These are phyloP conservation scores for Erebia palarica DNA, from an alignment of 2,888 invertebrate species.

Conservation along the genomic window DNA sequence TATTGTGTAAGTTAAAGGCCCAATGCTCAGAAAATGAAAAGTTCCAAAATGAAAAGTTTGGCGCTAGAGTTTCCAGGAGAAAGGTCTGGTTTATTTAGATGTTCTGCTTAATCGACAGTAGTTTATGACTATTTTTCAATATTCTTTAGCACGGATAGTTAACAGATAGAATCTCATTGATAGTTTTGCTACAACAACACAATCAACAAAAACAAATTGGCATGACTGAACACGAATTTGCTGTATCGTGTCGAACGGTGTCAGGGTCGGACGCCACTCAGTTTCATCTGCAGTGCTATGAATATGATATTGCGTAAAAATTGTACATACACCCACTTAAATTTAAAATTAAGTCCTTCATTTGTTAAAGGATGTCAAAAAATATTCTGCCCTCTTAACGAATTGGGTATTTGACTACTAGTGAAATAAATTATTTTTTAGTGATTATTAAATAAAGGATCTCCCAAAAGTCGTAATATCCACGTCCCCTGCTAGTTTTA, in stretches of 20 bases:
- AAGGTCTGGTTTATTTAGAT: not conserved
- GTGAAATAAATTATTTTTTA: too few species aligned
- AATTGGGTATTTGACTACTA: too few species aligned
- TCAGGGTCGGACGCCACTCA: not conserved
- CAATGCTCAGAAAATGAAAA: too few species aligned
- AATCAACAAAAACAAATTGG: not conserved
- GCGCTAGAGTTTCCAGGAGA: too few species aligned
- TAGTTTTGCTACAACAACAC: not conserved
- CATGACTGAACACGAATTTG: not conserved
- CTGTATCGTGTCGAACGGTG: constrained; percentile 5
- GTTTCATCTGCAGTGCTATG: not conserved
- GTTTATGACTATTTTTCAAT: not conserved
- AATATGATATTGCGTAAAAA: not conserved
- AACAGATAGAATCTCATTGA: not conserved
- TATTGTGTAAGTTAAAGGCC: too few species aligned
- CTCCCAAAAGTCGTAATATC: too few species aligned
- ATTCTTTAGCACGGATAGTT: not conserved
- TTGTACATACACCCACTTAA: not conserved
- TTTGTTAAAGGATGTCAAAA: not conserved
- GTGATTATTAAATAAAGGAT: too few species aligned
- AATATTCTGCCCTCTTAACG: too few species aligned
- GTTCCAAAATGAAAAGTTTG: too few species aligned
- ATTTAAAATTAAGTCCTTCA: not conserved
- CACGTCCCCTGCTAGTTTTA: too few species aligned
- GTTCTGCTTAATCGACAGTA: not conserved